phyloP scores from a whole-genome alignment of 2,113 vertebrate species.

The Ophiodon elongatus region DNA sequence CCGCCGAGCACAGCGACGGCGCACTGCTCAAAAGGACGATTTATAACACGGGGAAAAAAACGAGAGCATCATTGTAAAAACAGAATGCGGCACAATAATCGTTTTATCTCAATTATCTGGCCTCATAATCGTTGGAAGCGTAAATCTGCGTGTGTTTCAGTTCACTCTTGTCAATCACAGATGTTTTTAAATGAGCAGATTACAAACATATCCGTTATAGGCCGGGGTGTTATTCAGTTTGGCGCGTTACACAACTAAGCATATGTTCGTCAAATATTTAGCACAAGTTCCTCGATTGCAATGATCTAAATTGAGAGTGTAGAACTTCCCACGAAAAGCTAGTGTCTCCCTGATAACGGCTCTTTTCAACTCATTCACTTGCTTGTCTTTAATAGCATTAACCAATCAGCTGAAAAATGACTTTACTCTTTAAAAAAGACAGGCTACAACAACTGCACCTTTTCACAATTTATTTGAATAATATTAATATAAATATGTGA shows the following conservation, averaged over 20 bases:
- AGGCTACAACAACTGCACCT: too few species aligned
- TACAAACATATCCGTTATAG: neutral
- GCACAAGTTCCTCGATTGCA: neutral
- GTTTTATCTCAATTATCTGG: too few species aligned
- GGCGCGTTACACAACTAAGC: neutral
- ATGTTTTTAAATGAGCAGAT: neutral
- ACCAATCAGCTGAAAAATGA: neutral
- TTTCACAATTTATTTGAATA: too few species aligned
- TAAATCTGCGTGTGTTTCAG: neutral
- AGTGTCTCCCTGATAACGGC: neutral
- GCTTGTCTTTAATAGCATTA: neutral
- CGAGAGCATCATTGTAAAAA: too few species aligned
- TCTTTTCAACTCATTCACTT: neutral
- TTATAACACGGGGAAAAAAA: too few species aligned
- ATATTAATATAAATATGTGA: neutral
- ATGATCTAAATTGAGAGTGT: neutral
- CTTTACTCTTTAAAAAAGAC: too few species aligned
- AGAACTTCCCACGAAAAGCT: neutral
- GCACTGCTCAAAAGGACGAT: too few species aligned
- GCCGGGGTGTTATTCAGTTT: neutral
- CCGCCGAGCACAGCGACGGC: too few species aligned
- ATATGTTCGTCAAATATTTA: neutral
- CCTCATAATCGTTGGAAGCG: too few species aligned
- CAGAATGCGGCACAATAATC: too few species aligned
- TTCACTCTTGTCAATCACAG: neutral